Percentiles rank a stretch among this genome's conserved stretches.
phyloP scores from a whole-genome alignment of 2,797 vertebrate species.

The Sandelia bainsii region DNA sequence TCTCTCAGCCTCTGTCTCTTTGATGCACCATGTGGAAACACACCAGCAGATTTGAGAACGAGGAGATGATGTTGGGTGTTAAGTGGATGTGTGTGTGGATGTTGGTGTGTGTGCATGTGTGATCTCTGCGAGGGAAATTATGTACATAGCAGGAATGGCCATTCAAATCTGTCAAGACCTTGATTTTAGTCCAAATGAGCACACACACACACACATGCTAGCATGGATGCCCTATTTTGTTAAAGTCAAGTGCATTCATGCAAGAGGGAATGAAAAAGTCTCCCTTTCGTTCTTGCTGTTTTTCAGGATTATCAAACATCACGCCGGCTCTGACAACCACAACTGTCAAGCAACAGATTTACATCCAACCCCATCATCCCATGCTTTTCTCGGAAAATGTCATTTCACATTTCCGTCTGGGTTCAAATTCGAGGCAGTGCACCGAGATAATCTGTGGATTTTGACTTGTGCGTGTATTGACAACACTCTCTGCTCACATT shows the following conservation, averaged over 20 bases:
- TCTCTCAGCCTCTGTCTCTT: slow-evolving; percentile 71
- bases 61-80: slow-evolving; percentile 56
- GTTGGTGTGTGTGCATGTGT: slow-evolving; percentile 8
- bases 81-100: slow-evolving; percentile 20
- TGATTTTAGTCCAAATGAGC: slow-evolving; percentile 52
- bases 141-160: slow-evolving; percentile 35
- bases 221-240: slow-evolving; percentile 60
- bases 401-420: slow-evolving; percentile 61
- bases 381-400: slow-evolving; percentile 59
- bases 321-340: slow-evolving; percentile 51
- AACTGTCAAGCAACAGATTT: slow-evolving; percentile 70
- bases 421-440: slow-evolving; percentile 55
- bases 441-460: slow-evolving; percentile 69
- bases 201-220: slow-evolving; percentile 10
- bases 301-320: slow-evolving; percentile 72
- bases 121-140: slow-evolving; percentile 11
- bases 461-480: slow-evolving; percentile 44
- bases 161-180: slow-evolving; percentile 55
- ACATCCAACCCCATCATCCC: slow-evolving; percentile 50
- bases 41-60: slow-evolving; percentile 64
- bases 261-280: slow-evolving; percentile 41
- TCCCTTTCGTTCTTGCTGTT: slow-evolving; percentile 20
- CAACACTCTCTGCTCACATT: slow-evolving; percentile 36
- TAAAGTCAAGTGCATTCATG: slow-evolving; percentile 64
- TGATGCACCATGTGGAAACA: slow-evolving; percentile 73